Evolutionary conservation across 2,113 vertebrate genomes (phyloP).

Genomic region (Pterocles gutturalis): DNA sequence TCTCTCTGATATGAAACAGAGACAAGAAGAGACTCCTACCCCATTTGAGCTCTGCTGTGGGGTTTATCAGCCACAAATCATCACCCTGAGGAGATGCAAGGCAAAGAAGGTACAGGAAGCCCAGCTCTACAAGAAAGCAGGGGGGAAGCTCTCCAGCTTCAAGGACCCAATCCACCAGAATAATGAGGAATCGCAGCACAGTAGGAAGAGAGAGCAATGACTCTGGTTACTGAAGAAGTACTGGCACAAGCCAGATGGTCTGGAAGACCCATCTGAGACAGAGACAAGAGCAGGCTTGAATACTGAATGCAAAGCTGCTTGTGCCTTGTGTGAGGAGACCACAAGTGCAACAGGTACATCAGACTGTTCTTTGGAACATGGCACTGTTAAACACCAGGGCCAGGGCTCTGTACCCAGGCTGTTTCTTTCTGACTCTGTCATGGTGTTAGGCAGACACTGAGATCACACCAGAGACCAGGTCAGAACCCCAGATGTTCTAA

Average conservation of each 20-base stretch:
- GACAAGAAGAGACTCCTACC: neutral
- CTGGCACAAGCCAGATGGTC: neutral
- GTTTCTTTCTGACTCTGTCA: neutral
- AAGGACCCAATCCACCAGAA: slow-evolving; percentile 12
- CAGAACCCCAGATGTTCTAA: neutral
- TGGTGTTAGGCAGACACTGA: neutral
- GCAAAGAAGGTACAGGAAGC: slow-evolving; percentile 69
- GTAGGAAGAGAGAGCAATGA: neutral
- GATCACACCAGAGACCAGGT: neutral
- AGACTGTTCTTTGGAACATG: neutral
- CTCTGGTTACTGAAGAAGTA: neutral
- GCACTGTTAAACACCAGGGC: neutral
- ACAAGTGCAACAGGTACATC: neutral
- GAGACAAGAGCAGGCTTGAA: neutral
- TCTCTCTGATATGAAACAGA: neutral
- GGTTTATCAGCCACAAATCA: slow-evolving; percentile 66
- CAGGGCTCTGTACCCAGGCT: neutral
- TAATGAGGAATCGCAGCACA: neutral
- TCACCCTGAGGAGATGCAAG: slow-evolving; percentile 35
- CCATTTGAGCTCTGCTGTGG: neutral
- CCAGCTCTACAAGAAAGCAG: slow-evolving; percentile 59
- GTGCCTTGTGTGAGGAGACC: neutral
- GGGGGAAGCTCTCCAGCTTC: slow-evolving; percentile 16
- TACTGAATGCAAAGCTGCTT: neutral
- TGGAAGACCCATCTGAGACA: neutral